Conservation (phyloP, 1,140 invertebrate species). For the Micrasema minimum region DNA sequence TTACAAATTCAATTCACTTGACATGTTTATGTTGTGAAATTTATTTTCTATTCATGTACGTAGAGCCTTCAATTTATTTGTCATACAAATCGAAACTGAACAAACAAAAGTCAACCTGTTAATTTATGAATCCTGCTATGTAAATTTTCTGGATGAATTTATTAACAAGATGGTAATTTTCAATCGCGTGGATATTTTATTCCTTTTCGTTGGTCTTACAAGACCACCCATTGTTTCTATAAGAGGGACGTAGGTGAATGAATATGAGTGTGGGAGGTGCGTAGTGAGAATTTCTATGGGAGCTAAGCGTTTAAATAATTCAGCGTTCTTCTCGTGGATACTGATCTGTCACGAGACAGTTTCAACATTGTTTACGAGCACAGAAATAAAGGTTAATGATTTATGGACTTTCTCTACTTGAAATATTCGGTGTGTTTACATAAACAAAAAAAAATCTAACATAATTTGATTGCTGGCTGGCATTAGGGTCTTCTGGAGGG, state of each 20-base stretch:
- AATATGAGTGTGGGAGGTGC: slow-evolving; percentile 17
- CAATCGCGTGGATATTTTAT: slow-evolving; percentile 20
- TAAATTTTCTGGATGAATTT: slow-evolving; percentile 31
- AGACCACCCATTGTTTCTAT: slow-evolving; percentile 35
- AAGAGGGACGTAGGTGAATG: background rate
- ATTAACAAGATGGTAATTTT: slow-evolving; percentile 24
- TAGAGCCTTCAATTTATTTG: slow-evolving; percentile 16
- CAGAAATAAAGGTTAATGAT: background rate
- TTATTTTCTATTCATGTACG: slow-evolving; percentile 7
- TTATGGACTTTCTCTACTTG: background rate
- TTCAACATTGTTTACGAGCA: slow-evolving; percentile 16
- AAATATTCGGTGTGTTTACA: too few species aligned
- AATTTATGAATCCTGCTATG: slow-evolving; percentile 25
- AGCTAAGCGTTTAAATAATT: slow-evolving; percentile 16
- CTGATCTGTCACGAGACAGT: slow-evolving; percentile 11
- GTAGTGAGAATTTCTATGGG: too few species aligned
- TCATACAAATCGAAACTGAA: slow-evolving; percentile 28
- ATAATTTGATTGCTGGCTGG: too few species aligned
- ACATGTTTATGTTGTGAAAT: slow-evolving; percentile 26
- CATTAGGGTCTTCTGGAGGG: too few species aligned
- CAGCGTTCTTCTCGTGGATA: slow-evolving; percentile 14
- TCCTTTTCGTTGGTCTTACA: background rate
- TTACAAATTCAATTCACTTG: slow-evolving; percentile 14
- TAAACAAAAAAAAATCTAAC: too few species aligned
- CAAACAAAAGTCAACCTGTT: slow-evolving; percentile 33